These are phyloP conservation scores for Phortica okadai DNA, from an alignment of 2,888 invertebrate genomes.

Conservation along the genomic window DNA sequence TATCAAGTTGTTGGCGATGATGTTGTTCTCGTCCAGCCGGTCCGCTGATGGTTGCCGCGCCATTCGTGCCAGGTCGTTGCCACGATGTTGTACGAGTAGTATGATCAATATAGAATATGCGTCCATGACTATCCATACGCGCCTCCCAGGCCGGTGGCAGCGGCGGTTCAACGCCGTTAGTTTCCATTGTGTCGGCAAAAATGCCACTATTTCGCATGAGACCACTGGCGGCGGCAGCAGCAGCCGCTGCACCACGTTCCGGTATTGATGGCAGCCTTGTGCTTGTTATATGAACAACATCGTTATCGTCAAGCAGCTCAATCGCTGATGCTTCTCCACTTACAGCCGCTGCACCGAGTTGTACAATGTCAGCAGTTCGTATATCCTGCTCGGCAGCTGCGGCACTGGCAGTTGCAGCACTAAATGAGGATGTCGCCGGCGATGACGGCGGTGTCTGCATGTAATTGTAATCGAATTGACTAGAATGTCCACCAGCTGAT, in stretches of 20 bases:
- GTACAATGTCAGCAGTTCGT: constrained; percentile 75
- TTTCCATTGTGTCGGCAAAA: constrained; percentile 85
- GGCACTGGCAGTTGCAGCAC: constrained; percentile 25
- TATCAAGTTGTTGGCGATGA: constrained; percentile 80
- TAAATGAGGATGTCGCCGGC: constrained; percentile 41
- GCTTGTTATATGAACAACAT: constrained; percentile 83
- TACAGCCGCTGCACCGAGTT: constrained; percentile 53
- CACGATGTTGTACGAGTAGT: constrained; percentile 97
- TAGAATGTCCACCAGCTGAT: constrained; percentile 44
- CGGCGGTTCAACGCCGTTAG: constrained; percentile 82
- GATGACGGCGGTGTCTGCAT: constrained; percentile 52
- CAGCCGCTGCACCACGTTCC: constrained; percentile 79
- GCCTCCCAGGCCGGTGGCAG: constrained; percentile 98
- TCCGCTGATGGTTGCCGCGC: constrained; percentile 57
- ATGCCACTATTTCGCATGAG: constrained; percentile 63
- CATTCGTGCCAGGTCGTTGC: constrained; percentile 86
- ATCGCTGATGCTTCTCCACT: constrained; percentile 47
- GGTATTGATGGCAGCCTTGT: constrained; percentile 89
- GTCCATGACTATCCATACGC: constrained; percentile 95
- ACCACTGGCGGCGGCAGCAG: constrained; percentile 52
- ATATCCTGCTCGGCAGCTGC: constrained; percentile 64
- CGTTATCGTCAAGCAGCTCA: constrained; percentile 74
- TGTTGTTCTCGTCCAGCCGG: constrained; percentile 77
- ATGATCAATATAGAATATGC: constrained; percentile 98
- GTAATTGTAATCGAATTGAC: constrained; percentile 65